Conservation (phyloP, 2,113 vertebrate species). For the Calyptomena viridis region DNA sequence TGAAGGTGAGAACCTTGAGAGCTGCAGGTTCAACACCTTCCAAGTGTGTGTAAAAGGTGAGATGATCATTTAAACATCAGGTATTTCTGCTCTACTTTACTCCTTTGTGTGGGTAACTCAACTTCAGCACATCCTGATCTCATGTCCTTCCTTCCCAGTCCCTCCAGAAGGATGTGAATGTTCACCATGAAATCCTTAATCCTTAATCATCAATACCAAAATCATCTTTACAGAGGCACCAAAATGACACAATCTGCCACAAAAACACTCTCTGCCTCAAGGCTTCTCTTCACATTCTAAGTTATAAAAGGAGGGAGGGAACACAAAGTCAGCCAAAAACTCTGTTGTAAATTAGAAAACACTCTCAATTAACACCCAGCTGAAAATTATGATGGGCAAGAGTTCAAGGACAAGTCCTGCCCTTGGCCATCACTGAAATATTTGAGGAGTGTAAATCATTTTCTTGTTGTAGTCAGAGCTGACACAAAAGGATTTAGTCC, state of each 20-base stretch:
- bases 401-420: neutral
- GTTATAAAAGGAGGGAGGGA: neutral
- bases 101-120: neutral
- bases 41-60: fast-evolving
- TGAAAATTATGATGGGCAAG: neutral
- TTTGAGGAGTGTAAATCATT: neutral
- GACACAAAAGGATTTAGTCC: neutral
- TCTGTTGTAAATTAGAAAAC: neutral
- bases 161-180: neutral
- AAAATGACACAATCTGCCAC: neutral
- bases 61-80: neutral
- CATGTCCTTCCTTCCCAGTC: neutral
- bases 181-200: neutral
- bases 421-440: neutral
- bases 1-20: neutral
- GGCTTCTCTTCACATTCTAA: neutral
- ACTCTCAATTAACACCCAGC: neutral
- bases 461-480: neutral
- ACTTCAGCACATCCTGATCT: neutral
- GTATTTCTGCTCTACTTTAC: neutral
- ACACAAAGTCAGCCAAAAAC: neutral
- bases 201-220: neutral
- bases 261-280: neutral
- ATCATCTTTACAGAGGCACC: neutral
- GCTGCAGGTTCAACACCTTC: neutral